Conservation (phyloP, 2,797 vertebrate species). For the Danionella dracula region DNA sequence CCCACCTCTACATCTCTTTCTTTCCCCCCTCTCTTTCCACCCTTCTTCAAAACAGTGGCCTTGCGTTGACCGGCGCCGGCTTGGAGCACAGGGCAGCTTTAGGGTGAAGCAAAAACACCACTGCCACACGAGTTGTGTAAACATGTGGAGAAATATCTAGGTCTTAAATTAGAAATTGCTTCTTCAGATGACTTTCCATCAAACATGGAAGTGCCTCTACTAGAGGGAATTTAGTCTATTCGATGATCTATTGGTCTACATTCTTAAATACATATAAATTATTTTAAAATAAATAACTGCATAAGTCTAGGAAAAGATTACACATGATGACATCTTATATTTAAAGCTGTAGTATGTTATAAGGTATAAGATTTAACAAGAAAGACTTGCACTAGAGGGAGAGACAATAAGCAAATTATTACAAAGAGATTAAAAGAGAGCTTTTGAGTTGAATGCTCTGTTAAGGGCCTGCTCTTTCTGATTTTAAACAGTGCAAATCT, state of each 20-base stretch:
- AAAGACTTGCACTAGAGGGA: no score
- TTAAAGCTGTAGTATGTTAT: no score
- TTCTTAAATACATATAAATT: background rate
- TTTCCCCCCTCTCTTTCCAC: background rate
- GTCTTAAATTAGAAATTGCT: background rate
- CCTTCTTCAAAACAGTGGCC: slow-evolving; percentile 63
- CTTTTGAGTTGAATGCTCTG: no score
- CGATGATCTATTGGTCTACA: no score
- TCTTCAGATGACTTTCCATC: background rate
- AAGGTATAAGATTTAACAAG: no score
- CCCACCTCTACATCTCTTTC: slow-evolving; percentile 44
- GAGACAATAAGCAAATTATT: no score
- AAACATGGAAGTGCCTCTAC: background rate
- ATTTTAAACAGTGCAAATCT: no score
- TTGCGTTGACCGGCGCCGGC: slow-evolving; percentile 48
- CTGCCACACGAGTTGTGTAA: slow-evolving; percentile 27
- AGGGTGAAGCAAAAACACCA: slow-evolving; percentile 38
- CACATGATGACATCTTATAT: no score
- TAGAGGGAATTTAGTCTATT: background rate
- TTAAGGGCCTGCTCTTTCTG: no score
- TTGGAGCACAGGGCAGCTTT: slow-evolving; percentile 40
- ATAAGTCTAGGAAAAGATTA: no score
- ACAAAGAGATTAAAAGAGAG: no score
- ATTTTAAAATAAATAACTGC: no score
- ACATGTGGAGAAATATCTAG: slow-evolving; percentile 22